A percentile compares a stretch with the other conserved stretches of the same genome.
Evolutionary conservation across 2,888 invertebrate species (phyloP).

Genomic region (Lacanobia wlatinum): DNA sequence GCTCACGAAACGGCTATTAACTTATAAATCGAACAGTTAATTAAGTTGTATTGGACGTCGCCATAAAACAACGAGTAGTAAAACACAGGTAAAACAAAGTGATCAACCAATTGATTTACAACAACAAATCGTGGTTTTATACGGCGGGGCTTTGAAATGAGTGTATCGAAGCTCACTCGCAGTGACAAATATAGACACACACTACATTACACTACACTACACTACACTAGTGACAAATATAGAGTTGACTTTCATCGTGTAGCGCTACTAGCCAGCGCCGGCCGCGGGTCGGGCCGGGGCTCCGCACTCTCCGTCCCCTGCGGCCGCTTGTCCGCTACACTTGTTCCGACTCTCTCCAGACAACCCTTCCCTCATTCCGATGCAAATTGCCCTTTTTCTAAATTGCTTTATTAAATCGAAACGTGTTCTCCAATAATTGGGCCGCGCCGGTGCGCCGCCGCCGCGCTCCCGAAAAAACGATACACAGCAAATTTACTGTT

Average conservation of each 20-base stretch:
- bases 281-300: not conserved
- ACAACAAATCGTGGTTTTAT: slow-evolving; percentile 2
- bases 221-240: not conserved
- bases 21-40: not conserved
- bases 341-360: slow-evolving; percentile 52
- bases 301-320: slow-evolving; percentile 14
- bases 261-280: not conserved
- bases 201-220: no score
- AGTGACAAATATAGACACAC: not conserved
- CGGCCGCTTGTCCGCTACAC: slow-evolving; percentile 57
- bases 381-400: slow-evolving; percentile 87
- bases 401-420: slow-evolving; percentile 89
- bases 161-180: not conserved
- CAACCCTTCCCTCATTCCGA: slow-evolving; percentile 84
- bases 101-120: slow-evolving; percentile 13
- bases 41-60: not conserved
- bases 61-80: not conserved
- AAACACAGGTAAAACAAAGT: slow-evolving; percentile 1
- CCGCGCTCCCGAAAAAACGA: slow-evolving; percentile 65
- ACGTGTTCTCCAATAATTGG: slow-evolving; percentile 87
- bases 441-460: slow-evolving; percentile 56
- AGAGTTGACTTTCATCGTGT: not conserved
- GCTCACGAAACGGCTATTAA: not conserved
- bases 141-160: not conserved
- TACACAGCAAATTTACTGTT: slow-evolving; percentile 74